Evolutionary conservation across 2,888 invertebrate genomes (phyloP), one percentile per base, ranked within the genome.

Genomic region (Dynastes hyllus): DNA sequence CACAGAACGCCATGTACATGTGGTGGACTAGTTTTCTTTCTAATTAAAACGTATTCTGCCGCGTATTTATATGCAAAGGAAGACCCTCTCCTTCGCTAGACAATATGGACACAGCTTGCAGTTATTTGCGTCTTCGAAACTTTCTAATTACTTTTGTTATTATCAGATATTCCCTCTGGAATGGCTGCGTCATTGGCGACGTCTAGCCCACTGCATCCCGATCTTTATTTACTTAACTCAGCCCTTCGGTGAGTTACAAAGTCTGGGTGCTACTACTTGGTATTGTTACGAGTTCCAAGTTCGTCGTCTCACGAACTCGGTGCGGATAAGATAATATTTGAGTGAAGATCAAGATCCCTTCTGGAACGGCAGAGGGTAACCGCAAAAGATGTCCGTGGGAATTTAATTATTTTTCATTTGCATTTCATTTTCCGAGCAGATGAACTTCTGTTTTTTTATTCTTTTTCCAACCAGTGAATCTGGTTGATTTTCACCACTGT

Each of bases 71-170:
- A 67, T 67, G 66, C 45, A 40, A 45, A 67, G 22, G 6, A 22
- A 58, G 5, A 8, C 22, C 22, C 13, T 53, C 5, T 16, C 8
- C 55, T 58, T 5, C 55, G 22, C 45, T 2, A 45, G 45, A 45
- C 45, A 2, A 58, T 58, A 58, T 2, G 55, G 55, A 2, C 27
- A 9, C 55, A 58, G 55, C 55, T 58, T 58, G 55, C 55, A 58
- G 8, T 58, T 16, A 58, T 58, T 16, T 58, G 55, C 55, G 22
- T 58, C 76, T 78, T 69, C 11, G 50, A 78, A 81, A 82, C 81
- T 82, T 82, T 81, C 81, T 82, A 82, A 82, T 82, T 82, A 81
- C 81, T 81, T 81, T 79, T 80, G 78, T 81, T 82, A 81, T 80
- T 78, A 82, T 82, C 79, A 66, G 76, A 77, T 66, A 65, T 16